A percentile compares a stretch with the other conserved stretches of the same genome.
Conservation (phyloP, 2,888 invertebrate genomes). For the Oxyteleia sp. region DNA sequence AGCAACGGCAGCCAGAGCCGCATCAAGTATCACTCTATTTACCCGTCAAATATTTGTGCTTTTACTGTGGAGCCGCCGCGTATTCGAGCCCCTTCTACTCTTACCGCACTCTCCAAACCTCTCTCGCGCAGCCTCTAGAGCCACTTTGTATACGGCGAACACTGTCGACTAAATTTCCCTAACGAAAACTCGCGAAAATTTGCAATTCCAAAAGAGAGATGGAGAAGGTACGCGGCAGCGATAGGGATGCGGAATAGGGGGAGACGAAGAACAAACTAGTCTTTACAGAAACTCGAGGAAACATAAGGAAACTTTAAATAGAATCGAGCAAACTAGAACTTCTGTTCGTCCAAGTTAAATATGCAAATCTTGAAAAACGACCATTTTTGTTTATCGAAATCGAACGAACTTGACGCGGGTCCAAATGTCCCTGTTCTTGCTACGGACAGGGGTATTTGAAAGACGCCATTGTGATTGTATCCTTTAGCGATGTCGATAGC, state of each 20-base stretch:
- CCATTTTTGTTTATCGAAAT: slow-evolving; percentile 67
- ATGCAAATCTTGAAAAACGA: slow-evolving; percentile 64
- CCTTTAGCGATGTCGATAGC: slow-evolving; percentile 67
- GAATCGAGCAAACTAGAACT: slow-evolving; percentile 65
- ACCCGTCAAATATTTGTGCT: slow-evolving; percentile 88
- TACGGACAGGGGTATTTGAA: slow-evolving; percentile 48
- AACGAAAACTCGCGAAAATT: slow-evolving; percentile 87
- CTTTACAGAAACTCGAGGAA: slow-evolving; percentile 69
- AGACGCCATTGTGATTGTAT: slow-evolving; percentile 64
- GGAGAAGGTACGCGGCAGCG: slow-evolving; percentile 61
- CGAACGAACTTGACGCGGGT: slow-evolving; percentile 52
- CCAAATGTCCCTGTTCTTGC: slow-evolving; percentile 36
- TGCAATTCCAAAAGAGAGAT: slow-evolving; percentile 86
- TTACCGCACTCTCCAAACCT: slow-evolving; percentile 75
- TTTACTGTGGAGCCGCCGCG: slow-evolving; percentile 86
- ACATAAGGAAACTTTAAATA: slow-evolving; percentile 73
- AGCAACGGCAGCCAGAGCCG: slow-evolving; percentile 80
- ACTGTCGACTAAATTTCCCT: slow-evolving; percentile 85
- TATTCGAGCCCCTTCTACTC: slow-evolving; percentile 80
- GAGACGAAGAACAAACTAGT: slow-evolving; percentile 52
- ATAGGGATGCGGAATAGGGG: slow-evolving; percentile 52
- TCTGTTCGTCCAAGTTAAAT: slow-evolving; percentile 59
- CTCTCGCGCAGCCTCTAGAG: slow-evolving; percentile 81
- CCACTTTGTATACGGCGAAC: slow-evolving; percentile 86
- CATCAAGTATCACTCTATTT: slow-evolving; percentile 87